Conservation (phyloP, 1,140 invertebrate species). For the Cephus cinctus region DNA sequence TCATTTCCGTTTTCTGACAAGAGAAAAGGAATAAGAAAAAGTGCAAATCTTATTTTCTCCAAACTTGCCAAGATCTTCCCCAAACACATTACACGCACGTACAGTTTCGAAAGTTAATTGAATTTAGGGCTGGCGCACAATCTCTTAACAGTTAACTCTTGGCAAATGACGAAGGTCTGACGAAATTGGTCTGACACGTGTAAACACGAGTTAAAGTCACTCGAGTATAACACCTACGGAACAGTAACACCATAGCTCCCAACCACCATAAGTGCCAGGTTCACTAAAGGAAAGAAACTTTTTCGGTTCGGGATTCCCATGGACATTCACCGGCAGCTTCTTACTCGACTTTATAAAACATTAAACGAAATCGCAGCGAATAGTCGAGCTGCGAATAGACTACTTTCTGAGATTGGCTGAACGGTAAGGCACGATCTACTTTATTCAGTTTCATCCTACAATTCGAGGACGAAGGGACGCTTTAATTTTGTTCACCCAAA, state of each 20-base stretch:
- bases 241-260: neutral
- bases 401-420: conserved; percentile 40
- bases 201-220: conserved; percentile 31
- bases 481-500: no score
- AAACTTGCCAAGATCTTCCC: neutral
- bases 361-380: no score
- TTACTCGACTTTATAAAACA: conserved; percentile 43
- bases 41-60: neutral
- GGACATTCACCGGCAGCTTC: no score
- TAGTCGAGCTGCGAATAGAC: no score
- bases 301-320: no score
- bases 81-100: no score
- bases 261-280: no score
- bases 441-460: conserved; percentile 43
- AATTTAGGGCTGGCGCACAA: no score
- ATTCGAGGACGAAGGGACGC: no score
- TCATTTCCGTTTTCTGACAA: neutral
- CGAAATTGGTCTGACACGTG: conserved; percentile 39
- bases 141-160: conserved; percentile 40
- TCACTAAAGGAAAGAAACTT: no score
- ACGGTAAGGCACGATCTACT: no score
- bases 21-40: conserved; percentile 1
- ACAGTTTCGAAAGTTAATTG: no score
- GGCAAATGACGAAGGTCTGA: conserved; percentile 35
- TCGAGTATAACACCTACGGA: conserved; percentile 14